Conservation (phyloP, 37 sponge, comb jelly and placozoan species). For the Oopsacas minuta region DNA sequence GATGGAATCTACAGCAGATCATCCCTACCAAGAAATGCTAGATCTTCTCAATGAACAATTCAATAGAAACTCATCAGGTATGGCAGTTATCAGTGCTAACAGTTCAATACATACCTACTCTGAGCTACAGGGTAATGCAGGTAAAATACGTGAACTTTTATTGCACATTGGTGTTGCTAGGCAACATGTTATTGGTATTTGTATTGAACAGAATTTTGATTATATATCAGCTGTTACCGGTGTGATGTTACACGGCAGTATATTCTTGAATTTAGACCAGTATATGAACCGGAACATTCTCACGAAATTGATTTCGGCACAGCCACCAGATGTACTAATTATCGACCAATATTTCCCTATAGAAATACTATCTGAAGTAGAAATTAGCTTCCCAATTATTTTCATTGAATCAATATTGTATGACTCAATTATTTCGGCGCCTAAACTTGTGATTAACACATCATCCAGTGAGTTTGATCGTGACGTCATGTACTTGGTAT, state of each 20-base stretch:
- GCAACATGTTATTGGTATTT: background rate
- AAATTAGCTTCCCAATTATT: background rate
- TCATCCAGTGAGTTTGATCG: background rate
- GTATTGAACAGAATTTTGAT: background rate
- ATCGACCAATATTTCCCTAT: conserved; percentile 10
- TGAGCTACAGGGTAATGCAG: background rate
- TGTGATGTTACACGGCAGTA: background rate
- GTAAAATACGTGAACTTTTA: background rate
- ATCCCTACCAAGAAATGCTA: background rate
- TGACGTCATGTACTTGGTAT: background rate
- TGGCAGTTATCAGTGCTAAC: background rate
- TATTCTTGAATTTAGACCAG: background rate
- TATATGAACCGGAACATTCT: background rate
- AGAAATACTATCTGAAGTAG: background rate
- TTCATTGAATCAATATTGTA: background rate
- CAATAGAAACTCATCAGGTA: background rate
- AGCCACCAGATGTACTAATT: background rate
- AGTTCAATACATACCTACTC: background rate
- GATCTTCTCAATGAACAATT: background rate
- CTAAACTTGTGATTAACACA: background rate
- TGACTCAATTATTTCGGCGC: background rate
- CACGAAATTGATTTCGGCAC: background rate
- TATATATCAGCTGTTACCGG: background rate
- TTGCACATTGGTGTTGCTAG: background rate
- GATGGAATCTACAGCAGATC: too few relatives aligned